Base-by-base conservation (phyloP, 2,113 vertebrate species). In the Apus apus region DNA sequence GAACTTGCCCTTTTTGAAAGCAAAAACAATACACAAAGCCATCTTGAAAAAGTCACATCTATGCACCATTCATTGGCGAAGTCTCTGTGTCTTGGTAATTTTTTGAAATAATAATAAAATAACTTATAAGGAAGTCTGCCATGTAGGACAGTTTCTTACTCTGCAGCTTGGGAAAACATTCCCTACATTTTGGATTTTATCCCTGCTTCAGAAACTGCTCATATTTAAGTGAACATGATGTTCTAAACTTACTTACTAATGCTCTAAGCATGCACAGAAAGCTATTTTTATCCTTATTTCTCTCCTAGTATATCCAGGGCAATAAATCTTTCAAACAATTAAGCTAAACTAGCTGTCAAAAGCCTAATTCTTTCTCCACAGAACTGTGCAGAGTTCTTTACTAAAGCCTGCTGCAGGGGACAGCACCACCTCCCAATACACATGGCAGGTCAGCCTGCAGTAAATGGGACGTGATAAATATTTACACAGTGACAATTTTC, bases 191-290 rank as follows among this genome's bases (percentile, higher is more conserved):
- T 94, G 87, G 90, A 84, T 60, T 84, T 57, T 71, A 71, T 92
- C 83, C 90, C 72, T 12, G 65, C 48, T 84, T 67, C 65, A 90
- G 72, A 92, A 96, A 95, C 66, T 75, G 72, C 93, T 96, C 80
- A 5, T 60, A 92, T 87, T 88, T 40, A 91, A 81, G 45, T 64
- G 85, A 94, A 93, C 80, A 60, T 0, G 23, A 71, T 71, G 76
- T 87, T 92, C 90, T 68, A 89, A 94, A 86, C n/a, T n/a, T n/a
- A n/a, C 82, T 95, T 91, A 95, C 89, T 91, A 57, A 84, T 16
- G n/a, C 53, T 46, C 70, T 11, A 79, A 79, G 90, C 83, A 94
- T 4, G 90, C 83, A 78, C 45, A 51, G 75, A 83, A 71, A 51
- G 67, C 68, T 96, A 92, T 95, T 94, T 94, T 78, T 90, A 84